A percentile compares a stretch with the other conserved stretches of the same genome.
phyloP scores from a whole-genome alignment of 2,797 vertebrate genomes.

The Astyanax mexicanus region DNA sequence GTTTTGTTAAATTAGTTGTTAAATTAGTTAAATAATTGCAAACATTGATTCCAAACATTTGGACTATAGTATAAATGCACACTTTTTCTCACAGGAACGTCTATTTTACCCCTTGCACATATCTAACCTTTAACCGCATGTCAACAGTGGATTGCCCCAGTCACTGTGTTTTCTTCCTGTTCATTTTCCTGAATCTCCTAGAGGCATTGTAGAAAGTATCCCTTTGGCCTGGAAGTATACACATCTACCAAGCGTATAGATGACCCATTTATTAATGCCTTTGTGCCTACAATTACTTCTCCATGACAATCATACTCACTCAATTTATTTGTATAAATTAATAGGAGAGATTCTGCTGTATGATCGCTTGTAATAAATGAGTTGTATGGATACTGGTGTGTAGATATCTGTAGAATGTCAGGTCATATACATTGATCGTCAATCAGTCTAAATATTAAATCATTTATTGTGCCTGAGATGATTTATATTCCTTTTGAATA shows the following conservation, averaged over 20 bases:
- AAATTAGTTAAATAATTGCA: too few relatives aligned
- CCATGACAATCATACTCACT: background rate
- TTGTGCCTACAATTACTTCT: background rate
- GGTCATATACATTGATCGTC: too few relatives aligned
- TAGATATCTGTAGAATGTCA: too few relatives aligned
- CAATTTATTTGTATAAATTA: too few relatives aligned
- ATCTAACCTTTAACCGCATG: constrained; percentile 40
- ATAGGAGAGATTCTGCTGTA: background rate
- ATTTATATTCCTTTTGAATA: too few relatives aligned
- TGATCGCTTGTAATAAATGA: background rate
- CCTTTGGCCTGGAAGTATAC: background rate
- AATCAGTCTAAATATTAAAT: too few relatives aligned
- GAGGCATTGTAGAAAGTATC: background rate
- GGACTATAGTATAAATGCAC: background rate
- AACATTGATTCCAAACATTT: background rate
- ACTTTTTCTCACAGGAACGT: constrained; percentile 4
- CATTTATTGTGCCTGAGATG: too few relatives aligned
- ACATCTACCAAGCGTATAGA: background rate
- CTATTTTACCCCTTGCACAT: constrained; percentile 14
- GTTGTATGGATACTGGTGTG: too few relatives aligned
- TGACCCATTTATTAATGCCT: background rate
- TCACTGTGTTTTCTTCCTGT: constrained; percentile 43
- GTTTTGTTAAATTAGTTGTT: too few relatives aligned
- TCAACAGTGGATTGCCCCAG: constrained; percentile 38
- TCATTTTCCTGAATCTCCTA: constrained; percentile 5